Base-by-base conservation (phyloP, 2,113 vertebrate genomes). In the Odontophorus gujanensis region DNA sequence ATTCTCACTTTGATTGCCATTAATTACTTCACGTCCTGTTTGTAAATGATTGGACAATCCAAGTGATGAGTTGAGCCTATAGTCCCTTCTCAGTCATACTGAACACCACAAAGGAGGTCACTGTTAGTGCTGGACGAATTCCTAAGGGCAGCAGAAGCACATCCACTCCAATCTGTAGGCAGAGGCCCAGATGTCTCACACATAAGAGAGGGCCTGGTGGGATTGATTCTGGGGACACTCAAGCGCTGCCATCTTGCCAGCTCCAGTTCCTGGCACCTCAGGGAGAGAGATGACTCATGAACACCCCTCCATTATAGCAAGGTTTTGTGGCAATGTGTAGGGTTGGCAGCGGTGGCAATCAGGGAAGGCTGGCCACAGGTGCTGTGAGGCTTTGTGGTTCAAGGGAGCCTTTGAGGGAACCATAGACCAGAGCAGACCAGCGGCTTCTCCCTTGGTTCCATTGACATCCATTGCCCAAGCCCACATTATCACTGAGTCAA, bases 401-500 rank as follows among this genome's bases (percentile, higher is more conserved):
- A 55, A 42, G 50, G n/a, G 51, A 87, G 8, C 22, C 38, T 80
- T 86, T 8, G 18, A 65, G 63, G 47, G 42, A 30, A 57, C 28
- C 8, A 7, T n/a, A 24, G 62, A 21, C 71, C 32, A 26, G 16
- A 68, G 53, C 30, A 62, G 61, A 30, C 45, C 50, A 40, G 24
- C 34, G 18, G 36, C 42, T 90, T 50, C 79, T 73, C 36, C 9
- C 34, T 53, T 65, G 69, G 43, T 73, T 61, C 59, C 43, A 45
- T 1, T 2, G 28, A 24, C 42, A 58, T 51, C 0, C 0, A 28
- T 69, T 3, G 0, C 34, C 36, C 4, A 0, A 63, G 21, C 24
- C 42, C 62, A 28, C 51, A 57, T 28, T 61, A 48, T 75, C 36
- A 14, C 9, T 66, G 38, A 61, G 81, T 51, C n/a, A 7, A 80